These are phyloP conservation scores for Maylandia zebra DNA, from an alignment of 2,113 vertebrate species.

Conservation along the genomic window DNA sequence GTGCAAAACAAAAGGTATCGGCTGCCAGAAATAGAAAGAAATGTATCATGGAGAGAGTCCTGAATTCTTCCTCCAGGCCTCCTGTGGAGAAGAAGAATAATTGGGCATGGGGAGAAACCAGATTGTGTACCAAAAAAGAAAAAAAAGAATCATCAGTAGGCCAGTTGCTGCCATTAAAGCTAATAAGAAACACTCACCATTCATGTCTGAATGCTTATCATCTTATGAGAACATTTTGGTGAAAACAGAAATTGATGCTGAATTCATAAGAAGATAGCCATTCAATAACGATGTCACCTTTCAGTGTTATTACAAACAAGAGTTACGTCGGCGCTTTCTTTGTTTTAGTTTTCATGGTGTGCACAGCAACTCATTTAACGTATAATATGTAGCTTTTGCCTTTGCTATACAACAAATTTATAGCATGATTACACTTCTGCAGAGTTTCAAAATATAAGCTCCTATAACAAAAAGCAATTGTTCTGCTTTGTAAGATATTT, in stretches of 20 bases:
- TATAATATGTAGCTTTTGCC: background rate
- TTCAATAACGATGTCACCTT: background rate
- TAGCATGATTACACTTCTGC: background rate
- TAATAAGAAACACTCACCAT: constrained; percentile 11
- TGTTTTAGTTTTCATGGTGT: background rate
- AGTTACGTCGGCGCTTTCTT: background rate
- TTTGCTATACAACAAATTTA: background rate
- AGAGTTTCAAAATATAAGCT: background rate
- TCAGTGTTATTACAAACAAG: background rate
- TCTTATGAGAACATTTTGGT: background rate
- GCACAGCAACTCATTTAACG: background rate
- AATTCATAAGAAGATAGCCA: background rate
- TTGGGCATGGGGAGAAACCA: constrained; percentile 20
- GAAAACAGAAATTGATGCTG: background rate
- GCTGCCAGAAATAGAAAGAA: constrained; percentile 17
- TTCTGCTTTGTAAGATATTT: background rate
- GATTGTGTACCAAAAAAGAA: background rate
- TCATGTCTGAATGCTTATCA: constrained; percentile 3
- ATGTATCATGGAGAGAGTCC: background rate
- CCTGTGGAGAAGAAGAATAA: constrained; percentile 43
- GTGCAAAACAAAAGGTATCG: constrained; percentile 12
- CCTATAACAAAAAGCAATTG: background rate
- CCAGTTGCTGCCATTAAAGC: background rate
- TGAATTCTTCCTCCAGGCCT: background rate
- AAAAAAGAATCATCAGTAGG: background rate